Conservation (phyloP, 1,140 invertebrate species). For the Lepidurus couesii region DNA sequence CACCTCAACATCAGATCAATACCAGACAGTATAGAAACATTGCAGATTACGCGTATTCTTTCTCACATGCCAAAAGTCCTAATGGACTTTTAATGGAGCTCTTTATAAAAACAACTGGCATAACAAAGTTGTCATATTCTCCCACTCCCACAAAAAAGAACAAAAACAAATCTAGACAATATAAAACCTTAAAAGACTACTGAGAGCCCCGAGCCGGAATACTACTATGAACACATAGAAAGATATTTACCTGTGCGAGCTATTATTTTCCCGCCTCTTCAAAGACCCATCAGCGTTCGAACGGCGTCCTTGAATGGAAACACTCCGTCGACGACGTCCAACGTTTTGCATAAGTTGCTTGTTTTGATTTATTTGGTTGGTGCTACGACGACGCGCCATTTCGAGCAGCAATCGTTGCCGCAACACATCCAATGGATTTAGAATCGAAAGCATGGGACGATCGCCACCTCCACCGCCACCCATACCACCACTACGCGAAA, state of each 20-base stretch:
- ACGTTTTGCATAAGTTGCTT: slow-evolving; percentile 34
- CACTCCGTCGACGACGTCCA: slow-evolving; percentile 33
- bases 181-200: background rate
- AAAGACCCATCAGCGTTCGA: background rate
- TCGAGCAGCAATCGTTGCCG: slow-evolving; percentile 65
- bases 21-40: background rate
- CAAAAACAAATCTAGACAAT: background rate
- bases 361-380: slow-evolving; percentile 33
- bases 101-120: background rate
- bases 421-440: slow-evolving; percentile 69
- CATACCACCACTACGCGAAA: background rate
- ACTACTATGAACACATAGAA: background rate
- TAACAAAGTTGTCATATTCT: background rate
- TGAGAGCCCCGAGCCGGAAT: background rate
- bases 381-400: slow-evolving; percentile 60
- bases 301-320: background rate
- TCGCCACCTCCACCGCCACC: background rate
- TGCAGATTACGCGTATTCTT: slow-evolving; percentile 14
- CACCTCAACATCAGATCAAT: slow-evolving; percentile 18
- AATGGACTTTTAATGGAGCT: background rate
- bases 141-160: background rate
- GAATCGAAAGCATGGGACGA: slow-evolving; percentile 61
- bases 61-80: background rate
- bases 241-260: slow-evolving; percentile 9
- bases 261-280: background rate